Conservation (phyloP, 92 coral and sea anemone species). For the Montipora capitata region DNA sequence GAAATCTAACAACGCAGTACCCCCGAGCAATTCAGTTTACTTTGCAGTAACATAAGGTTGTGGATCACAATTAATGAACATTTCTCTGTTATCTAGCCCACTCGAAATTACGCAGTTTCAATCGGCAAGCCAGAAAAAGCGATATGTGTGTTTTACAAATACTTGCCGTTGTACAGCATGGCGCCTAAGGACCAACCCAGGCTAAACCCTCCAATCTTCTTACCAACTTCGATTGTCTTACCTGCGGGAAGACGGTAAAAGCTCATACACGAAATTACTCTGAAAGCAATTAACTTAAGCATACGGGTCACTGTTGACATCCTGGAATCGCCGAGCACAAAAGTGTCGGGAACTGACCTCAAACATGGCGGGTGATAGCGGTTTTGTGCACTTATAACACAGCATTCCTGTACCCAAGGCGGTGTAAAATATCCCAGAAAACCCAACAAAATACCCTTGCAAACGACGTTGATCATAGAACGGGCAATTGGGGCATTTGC, state of each 20-base stretch:
- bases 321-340: conserved; percentile 30
- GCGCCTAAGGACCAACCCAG: conserved; percentile 46
- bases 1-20: too few relatives aligned
- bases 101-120: too few relatives aligned
- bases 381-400: conserved; percentile 11
- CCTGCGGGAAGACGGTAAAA: neutral
- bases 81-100: too few relatives aligned
- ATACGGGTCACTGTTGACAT: conserved; percentile 40
- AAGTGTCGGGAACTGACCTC: neutral
- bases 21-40: too few relatives aligned
- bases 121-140: too few relatives aligned
- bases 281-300: conserved; percentile 40
- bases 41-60: too few relatives aligned
- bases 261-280: conserved; percentile 35
- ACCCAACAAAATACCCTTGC: conserved; percentile 32
- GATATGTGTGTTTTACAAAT: neutral
- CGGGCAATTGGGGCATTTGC: conserved; percentile 19
- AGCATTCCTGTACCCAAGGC: conserved; percentile 15
- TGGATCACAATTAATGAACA: too few relatives aligned
- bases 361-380: conserved; percentile 17
- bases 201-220: conserved; percentile 6
- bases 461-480: conserved; percentile 39
- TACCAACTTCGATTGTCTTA: neutral
- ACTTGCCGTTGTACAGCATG: conserved; percentile 4
- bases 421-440: conserved; percentile 38